Conservation (phyloP, 2,888 invertebrate species). For the Drosophila formosana region DNA sequence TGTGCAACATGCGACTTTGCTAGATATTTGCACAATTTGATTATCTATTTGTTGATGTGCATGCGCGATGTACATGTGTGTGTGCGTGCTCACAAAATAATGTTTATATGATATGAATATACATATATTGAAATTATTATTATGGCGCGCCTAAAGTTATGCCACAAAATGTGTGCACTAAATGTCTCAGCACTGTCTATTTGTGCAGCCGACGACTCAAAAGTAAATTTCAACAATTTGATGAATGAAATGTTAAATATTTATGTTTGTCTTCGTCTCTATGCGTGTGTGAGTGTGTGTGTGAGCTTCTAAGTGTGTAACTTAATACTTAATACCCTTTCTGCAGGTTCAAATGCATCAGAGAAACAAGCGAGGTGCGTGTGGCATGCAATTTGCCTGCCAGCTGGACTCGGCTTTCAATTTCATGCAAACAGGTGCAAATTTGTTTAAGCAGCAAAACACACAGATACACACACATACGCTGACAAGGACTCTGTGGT, state of each 20-base stretch:
- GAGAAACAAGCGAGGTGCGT: slow-evolving; percentile 45
- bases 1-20: slow-evolving; percentile 42
- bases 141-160: slow-evolving; percentile 22
- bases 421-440: slow-evolving; percentile 74
- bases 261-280: slow-evolving; percentile 31
- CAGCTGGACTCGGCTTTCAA: slow-evolving; percentile 47
- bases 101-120: slow-evolving; percentile 59
- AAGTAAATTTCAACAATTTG: slow-evolving; percentile 55
- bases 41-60: slow-evolving; percentile 62
- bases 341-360: slow-evolving; percentile 19
- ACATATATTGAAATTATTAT: slow-evolving; percentile 53
- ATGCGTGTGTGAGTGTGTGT: background rate
- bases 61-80: slow-evolving; percentile 12
- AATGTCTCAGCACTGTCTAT: slow-evolving; percentile 22
- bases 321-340: slow-evolving; percentile 43
- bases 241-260: slow-evolving; percentile 62
- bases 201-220: slow-evolving; percentile 22
- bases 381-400: slow-evolving; percentile 22
- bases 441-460: slow-evolving; percentile 38
- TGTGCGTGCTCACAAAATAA: slow-evolving; percentile 40
- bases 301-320: slow-evolving; percentile 35
- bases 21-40: slow-evolving; percentile 69
- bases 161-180: slow-evolving; percentile 21
- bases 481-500: slow-evolving; percentile 25
- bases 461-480: slow-evolving; percentile 5